A percentile compares a stretch with the other conserved stretches of the same genome.
These are phyloP conservation scores for Potamilus streckersoni DNA, from an alignment of 1,140 invertebrate genomes.

Conservation along the genomic window DNA sequence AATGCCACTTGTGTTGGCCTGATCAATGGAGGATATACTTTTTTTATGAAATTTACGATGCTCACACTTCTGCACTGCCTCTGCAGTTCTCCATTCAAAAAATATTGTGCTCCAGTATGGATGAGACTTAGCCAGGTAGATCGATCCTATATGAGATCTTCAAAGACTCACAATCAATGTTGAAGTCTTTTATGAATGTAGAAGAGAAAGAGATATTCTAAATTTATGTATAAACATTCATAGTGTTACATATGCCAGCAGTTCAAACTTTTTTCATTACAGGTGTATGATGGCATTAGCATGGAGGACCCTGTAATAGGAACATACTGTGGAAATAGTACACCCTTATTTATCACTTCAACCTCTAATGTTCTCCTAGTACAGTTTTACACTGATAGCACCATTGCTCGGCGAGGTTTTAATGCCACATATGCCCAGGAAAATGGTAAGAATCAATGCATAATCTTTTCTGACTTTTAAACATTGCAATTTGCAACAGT, in stretches of 20 bases:
- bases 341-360: slow-evolving; percentile 84
- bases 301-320: slow-evolving; percentile 84
- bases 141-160: too few relatives aligned
- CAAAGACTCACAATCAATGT: too few relatives aligned
- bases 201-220: neutral
- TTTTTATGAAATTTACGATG: too few relatives aligned
- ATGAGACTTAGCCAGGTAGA: too few relatives aligned
- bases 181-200: neutral
- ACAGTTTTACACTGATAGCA: slow-evolving; percentile 93
- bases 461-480: too few relatives aligned
- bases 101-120: too few relatives aligned
- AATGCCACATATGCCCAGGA: slow-evolving; percentile 85
- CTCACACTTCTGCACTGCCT: too few relatives aligned
- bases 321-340: slow-evolving; percentile 89
- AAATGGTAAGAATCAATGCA: slow-evolving; percentile 35
- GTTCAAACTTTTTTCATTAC: slow-evolving; percentile 4
- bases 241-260: neutral
- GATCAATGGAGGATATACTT: too few relatives aligned
- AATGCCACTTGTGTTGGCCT: too few relatives aligned
- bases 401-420: slow-evolving; percentile 89
- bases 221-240: neutral
- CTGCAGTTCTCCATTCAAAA: too few relatives aligned
- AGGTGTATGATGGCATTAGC: slow-evolving; percentile 90
- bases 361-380: slow-evolving; percentile 92
- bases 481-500: too few relatives aligned